Conservation (phyloP, 2,888 invertebrate species). For the Gymnocheta viridis region DNA sequence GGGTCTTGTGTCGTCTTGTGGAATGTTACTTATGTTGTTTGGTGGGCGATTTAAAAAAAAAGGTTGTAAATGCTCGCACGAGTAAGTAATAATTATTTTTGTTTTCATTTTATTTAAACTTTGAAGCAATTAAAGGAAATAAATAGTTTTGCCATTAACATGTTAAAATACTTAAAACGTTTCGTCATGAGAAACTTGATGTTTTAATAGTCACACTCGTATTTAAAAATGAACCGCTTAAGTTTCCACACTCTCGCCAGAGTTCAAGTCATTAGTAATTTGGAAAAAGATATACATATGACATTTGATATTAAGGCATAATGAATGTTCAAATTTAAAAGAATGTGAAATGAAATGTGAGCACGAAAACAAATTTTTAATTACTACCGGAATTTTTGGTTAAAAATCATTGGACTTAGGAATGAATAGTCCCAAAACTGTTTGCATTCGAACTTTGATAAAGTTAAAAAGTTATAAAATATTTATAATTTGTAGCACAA, state of each 20-base stretch:
- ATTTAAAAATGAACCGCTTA: not conserved
- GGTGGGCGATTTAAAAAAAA: conserved; percentile 54
- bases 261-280: conserved; percentile 10
- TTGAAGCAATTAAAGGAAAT: conserved; percentile 54
- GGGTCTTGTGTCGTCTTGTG: conserved; percentile 8
- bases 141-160: conserved; percentile 16
- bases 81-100: conserved; percentile 30
- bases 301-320: not conserved
- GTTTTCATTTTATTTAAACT: conserved; percentile 31
- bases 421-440: not conserved
- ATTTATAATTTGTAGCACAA: too few species aligned
- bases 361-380: not conserved
- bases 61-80: conserved; percentile 14
- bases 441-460: not conserved
- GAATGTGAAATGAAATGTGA: not conserved
- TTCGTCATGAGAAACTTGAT: conserved; percentile 15
- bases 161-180: not conserved
- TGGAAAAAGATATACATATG: not conserved
- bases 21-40: conserved; percentile 43
- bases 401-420: not conserved
- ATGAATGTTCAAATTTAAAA: not conserved
- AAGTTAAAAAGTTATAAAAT: too few species aligned
- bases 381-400: not conserved
- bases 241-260: not conserved
- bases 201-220: conserved; percentile 5